A percentile compares a stretch with the other conserved stretches of the same genome.
Conservation (phyloP, 2,888 invertebrate genomes). For the Hyppa rectilinea region DNA sequence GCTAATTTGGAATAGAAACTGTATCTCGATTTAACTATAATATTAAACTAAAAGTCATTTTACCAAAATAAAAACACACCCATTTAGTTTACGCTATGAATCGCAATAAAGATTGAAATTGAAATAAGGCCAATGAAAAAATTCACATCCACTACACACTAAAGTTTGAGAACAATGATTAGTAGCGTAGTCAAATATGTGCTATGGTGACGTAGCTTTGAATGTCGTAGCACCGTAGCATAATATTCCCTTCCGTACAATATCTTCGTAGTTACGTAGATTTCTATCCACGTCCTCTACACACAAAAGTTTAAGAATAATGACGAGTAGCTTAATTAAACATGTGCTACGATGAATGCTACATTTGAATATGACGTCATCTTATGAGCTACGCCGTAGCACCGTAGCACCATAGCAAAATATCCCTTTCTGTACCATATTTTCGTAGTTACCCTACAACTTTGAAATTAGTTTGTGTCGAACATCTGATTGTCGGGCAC, state of each 20-base stretch:
- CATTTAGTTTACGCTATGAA: too few relatives aligned
- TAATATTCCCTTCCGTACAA: not conserved
- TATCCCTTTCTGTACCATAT: not conserved
- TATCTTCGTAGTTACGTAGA: slow-evolving; percentile 26
- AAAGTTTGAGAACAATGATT: not conserved
- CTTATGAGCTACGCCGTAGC: slow-evolving; percentile 29
- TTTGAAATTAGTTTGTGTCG: slow-evolving; percentile 72
- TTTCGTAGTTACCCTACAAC: slow-evolving; percentile 39
- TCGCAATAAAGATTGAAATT: too few relatives aligned
- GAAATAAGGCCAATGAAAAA: not conserved
- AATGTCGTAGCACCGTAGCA: slow-evolving; percentile 17
- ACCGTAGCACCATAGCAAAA: slow-evolving; percentile 14
- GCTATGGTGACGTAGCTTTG: slow-evolving; percentile 24
- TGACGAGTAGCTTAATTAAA: not conserved
- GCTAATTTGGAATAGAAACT: not conserved
- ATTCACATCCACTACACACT: too few relatives aligned
- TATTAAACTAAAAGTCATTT: not conserved
- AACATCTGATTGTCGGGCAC: slow-evolving; percentile 72
- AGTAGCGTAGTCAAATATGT: slow-evolving; percentile 3
- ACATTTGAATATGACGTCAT: slow-evolving; percentile 13
- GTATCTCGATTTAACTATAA: not conserved
- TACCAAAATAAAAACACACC: too few relatives aligned
- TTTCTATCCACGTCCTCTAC: too few relatives aligned
- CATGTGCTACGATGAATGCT: not conserved
- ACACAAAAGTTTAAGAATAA: not conserved